Conservation (phyloP, 2,113 vertebrate species). For the Pelecanoides urinatrix region DNA sequence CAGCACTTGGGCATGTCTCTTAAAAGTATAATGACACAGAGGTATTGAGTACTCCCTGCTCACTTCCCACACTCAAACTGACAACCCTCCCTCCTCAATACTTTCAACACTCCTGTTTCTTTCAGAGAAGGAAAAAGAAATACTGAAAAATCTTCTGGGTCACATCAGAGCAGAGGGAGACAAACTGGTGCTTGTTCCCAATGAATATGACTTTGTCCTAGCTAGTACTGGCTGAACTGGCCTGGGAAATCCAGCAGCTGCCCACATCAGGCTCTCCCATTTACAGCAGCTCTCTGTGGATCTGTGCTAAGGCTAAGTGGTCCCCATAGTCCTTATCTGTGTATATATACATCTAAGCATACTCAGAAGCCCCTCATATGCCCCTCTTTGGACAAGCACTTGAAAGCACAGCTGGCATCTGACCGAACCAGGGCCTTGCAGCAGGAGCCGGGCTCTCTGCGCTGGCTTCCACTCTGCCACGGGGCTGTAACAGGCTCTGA, state of each 20-base stretch:
- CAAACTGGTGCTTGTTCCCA: background rate
- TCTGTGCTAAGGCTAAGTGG: background rate
- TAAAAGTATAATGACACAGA: background rate
- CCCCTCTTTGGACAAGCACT: background rate
- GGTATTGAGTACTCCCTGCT: fast-evolving
- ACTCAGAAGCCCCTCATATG: background rate
- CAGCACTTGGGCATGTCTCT: background rate
- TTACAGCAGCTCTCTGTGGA: background rate
- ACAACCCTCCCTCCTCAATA: background rate
- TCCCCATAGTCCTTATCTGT: background rate
- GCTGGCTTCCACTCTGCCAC: background rate
- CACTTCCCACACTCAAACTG: background rate
- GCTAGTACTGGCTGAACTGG: background rate
- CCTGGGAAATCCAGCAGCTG: background rate
- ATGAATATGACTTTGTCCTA: conserved; percentile 9
- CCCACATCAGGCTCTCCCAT: background rate
- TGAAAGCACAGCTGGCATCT: background rate
- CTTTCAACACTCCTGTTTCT: background rate
- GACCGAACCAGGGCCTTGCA: background rate
- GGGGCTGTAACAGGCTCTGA: background rate
- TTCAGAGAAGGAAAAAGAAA: conserved; percentile 8
- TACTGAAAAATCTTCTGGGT: background rate
- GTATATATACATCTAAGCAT: background rate
- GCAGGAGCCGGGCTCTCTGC: background rate
- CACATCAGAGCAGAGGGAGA: conserved; percentile 7